Evolutionary conservation across 2,797 vertebrate species (phyloP), one percentile per base, ranked within the genome.

Genomic region (Rhinoraja longicauda): DNA sequence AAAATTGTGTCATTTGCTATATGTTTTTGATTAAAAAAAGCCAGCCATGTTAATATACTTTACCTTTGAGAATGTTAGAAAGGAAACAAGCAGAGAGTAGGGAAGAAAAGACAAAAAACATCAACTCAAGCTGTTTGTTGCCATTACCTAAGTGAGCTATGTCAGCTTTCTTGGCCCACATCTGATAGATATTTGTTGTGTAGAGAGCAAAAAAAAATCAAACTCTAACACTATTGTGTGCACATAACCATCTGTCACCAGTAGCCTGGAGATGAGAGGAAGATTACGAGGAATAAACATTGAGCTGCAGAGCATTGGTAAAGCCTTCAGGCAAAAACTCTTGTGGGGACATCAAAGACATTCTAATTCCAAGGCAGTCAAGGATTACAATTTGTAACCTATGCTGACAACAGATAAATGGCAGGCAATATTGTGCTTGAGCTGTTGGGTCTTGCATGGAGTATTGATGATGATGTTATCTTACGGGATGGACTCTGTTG

Each of bases 171-270:
- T 88, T 97, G 96, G 97, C 97, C 97, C 95, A 96, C 94, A 95
- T 98, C 97, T 98, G 97, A 98, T 97, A 97, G 96, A 97, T 98
- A 97, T 98, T 98, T 98, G 97, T 98, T 97, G 97, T 98, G 98
- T 97, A 97, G 97, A 97, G 96, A 97, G 96, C 96, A 96, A 96
- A 96, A 94, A 95, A 96, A 98, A 97, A 98, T 97, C 97, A 96
- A 98, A 98, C 97, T 98, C 97, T 98, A 98, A 99, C 98, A 98
- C 97, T 98, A 98, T 98, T 98, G 98, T 99, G 97, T 97, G 97
- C 98, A 97, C 97, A 98, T 98, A 99, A 99, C 98, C 98, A 99
- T 99, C 98, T 99, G 98, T 99, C 98, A 99, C 98, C 97, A 98
- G 98, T 98, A 97, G 98, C 97, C 97, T 97, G 97, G 98, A 99